Evolutionary conservation across 1,140 invertebrate species (phyloP), one percentile per base, ranked within the genome.

Genomic region (Drosophila yakuba): DNA sequence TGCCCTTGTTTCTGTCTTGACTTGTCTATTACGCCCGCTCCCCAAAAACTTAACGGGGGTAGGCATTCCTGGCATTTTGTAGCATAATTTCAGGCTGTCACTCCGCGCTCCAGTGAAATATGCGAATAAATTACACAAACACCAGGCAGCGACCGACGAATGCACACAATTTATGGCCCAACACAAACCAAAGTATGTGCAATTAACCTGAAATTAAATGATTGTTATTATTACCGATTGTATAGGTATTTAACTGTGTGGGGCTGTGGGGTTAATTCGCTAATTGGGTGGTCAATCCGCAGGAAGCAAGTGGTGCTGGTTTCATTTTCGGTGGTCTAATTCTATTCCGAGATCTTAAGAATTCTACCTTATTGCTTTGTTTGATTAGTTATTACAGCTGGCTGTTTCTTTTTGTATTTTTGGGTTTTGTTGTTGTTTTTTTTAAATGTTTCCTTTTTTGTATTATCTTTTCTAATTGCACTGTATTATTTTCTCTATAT

Each of bases 121-220:
- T 84, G 83, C 79, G 57, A 79, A 88, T 88, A 88, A 88, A 88
- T 88, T 88, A 88, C 63, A 59, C 64, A 67, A 44, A 56, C 64
- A 25, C 51, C 50, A 25, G 41, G 28, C 41, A 54, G 23, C 12
- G 56, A 50, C 47, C 61, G 47, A 52, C 44, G 38, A 60, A 62
- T 55, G 67, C 79, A 51, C 47, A 64, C 59, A 86, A 88, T 89
- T 83, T 88, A 89, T 76, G 64, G 48, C 32, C 35, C 2, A 14
- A n/a, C 43, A 14, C 32, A 36, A 58, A 44, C 45, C 47, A 74
- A 67, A 64, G 59, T 64, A 68, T 75, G 56, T 71, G 85, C 79
- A 88, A 88, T 88, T 88, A 88, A 83, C 75, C 81, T 89, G 66
- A 83, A 89, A 88, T 83, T 79, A 88, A 88, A 86, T 72, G 79